Evolutionary conservation across 2,888 invertebrate species (phyloP), one percentile per base, ranked within the genome.

Genomic region (Microctonus aethiopoides): DNA sequence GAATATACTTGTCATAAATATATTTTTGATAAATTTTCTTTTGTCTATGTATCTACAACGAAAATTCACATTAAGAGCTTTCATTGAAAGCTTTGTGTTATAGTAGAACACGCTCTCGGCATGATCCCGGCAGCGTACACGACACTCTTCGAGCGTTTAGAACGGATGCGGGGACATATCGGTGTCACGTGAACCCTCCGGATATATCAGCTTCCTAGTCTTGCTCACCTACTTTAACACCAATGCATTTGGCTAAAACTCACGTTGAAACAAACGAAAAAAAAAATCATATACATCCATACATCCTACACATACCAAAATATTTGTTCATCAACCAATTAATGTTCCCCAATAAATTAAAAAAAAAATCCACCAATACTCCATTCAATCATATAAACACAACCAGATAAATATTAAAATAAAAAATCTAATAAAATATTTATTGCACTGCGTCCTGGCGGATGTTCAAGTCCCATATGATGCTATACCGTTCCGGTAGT

Each of bases 161-260:
- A 83, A 81, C 83, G 83, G 84, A 84, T 83, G 84, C 83, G 80
- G 82, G 83, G 83, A 80, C 82, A 79, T 79, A 84, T 84, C 84
- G 83, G 85, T 85, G 84, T 85, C 84, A 84, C 84, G 84, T 84
- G 82, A 81, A 84, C 83, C 83, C 85, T 84, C 84, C 84, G 85
- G 84, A 85, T 84, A 84, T 83, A 84, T 79, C 81, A 80, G 83
- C 84, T 85, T 85, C 84, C 84, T 83, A 83, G 83, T 81, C 80
- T 82, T 83, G 80, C 84, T 83, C 84, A 82, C 82, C 83, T 83
- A 83, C 79, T 82, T 82, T 80, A 81, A 79, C 74, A 69, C 70
- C 72, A 73, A 67, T 65, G 66, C 67, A 68, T 72, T 74, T 64
- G 71, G 20, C 22, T 39, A 59, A 70, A 70, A 69, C 74, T 71